Conservation (phyloP, 2,113 vertebrate genomes). For the Aramus guarauna region DNA sequence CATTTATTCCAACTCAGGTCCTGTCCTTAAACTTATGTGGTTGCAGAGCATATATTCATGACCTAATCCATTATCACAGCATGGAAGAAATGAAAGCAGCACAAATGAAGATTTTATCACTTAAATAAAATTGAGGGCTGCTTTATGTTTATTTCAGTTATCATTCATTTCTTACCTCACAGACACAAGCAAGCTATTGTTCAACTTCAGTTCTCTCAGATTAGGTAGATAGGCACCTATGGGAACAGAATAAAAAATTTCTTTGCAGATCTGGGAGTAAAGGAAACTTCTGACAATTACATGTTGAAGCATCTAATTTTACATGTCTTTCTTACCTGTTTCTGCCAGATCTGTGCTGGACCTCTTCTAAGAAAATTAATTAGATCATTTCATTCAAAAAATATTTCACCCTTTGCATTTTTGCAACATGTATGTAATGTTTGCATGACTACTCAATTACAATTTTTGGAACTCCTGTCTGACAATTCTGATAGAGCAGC, state of each 20-base stretch:
- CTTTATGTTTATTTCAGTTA: not conserved
- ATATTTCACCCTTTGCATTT: not conserved
- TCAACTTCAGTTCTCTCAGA: slow-evolving; percentile 88
- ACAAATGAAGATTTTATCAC: slow-evolving; percentile 6
- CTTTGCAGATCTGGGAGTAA: not conserved
- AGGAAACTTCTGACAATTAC: not conserved
- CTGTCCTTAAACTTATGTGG: not conserved
- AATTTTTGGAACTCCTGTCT: not conserved
- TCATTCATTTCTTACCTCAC: slow-evolving; percentile 80
- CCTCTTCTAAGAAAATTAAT: not conserved
- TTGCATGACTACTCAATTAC: not conserved
- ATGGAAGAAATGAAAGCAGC: not conserved
- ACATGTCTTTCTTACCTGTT: not conserved
- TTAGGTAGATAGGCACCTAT: slow-evolving; percentile 87
- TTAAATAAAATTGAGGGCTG: not conserved
- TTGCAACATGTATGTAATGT: not conserved
- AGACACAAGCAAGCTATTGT: slow-evolving; percentile 86
- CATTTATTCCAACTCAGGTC: not conserved
- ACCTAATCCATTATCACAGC: not conserved
- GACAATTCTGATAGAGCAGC: not conserved
- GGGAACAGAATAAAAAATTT: not conserved
- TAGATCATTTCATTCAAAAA: not conserved
- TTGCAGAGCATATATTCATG: not conserved
- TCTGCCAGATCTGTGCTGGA: not conserved
- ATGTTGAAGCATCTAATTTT: not conserved